Conservation (phyloP, 2,113 vertebrate genomes). For the Xiphophorus hellerii region DNA sequence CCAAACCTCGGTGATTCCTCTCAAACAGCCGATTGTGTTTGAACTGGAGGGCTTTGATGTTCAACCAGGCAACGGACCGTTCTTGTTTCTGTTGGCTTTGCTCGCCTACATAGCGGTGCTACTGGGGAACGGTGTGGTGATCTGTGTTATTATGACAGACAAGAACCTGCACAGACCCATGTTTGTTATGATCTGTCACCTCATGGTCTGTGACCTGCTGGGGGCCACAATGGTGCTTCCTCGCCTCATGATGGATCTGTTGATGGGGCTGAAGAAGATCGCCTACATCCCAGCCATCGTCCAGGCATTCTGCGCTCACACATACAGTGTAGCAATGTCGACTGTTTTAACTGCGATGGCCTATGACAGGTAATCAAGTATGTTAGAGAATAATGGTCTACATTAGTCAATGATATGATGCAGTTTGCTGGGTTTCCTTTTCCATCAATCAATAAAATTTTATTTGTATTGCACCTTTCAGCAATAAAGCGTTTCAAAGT, state of each 20-base stretch:
- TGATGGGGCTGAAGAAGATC: conserved; percentile 52
- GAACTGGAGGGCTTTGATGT: conserved; percentile 65
- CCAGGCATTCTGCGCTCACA: conserved; percentile 62
- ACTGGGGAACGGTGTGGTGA: conserved; percentile 54
- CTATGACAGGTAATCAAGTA: conserved; percentile 62
- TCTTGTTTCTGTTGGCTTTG: conserved; percentile 58
- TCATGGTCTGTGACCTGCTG: conserved; percentile 59
- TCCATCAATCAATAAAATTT: too few species aligned
- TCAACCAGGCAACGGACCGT: conserved; percentile 22
- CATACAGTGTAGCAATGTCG: conserved; percentile 33
- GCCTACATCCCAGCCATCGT: conserved; percentile 42
- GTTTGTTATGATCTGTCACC: conserved; percentile 64
- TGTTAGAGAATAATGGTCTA: too few species aligned
- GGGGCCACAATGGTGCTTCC: conserved; percentile 55
- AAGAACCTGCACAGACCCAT: conserved; percentile 67
- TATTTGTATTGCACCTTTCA: too few species aligned
- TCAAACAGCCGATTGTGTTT: conserved; percentile 61
- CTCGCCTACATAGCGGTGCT: conserved; percentile 43
- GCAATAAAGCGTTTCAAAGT: too few species aligned
- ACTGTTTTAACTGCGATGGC: conserved; percentile 64
- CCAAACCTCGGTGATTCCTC: conserved; percentile 21
- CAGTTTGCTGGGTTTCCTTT: too few species aligned
- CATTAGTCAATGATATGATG: too few species aligned
- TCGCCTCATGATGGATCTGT: conserved; percentile 58
- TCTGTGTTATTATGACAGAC: conserved; percentile 40